Base-by-base conservation (phyloP, 2,888 invertebrate genomes). In the Myopa tessellatipennis region DNA sequence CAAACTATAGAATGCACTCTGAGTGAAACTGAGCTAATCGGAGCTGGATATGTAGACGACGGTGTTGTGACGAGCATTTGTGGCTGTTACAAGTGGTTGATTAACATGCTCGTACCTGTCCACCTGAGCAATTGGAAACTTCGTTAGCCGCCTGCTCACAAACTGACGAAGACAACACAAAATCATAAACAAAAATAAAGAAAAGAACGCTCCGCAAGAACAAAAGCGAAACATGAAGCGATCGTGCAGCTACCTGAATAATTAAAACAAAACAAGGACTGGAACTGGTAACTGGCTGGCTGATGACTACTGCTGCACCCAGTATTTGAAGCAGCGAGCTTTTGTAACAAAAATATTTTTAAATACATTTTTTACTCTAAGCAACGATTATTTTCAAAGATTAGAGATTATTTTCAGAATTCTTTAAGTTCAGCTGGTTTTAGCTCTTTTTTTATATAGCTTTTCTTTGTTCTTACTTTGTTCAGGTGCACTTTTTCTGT, bases 221-320 rank as follows among this genome's bases (percentile, higher is more conserved):
- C 38, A 38, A 65, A 38, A 65, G 65, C 65, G 65, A 65, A 65
- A 61, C 61, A 5, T 61, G 61, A 61, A 65, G 16, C 65, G 36
- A 38, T 38, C 65, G 36, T 26, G 61, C 10, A n/a, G 8, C 61
- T 10, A 61, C 3, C 65, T 38, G 36, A 36, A 65, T 7, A 65
- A 65, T 6, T 0, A 65, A 36, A 14, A 38, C 34, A 55, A 10
- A 45, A 8, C 45, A 10, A 45, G 10, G 3, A 55, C 55, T 55
- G 55, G 50, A 50, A 50, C 14, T 50, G 50, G 50, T 50, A 50
- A 50, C 50, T 50, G 50, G 50, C 50, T 50, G 14, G 26, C 26
- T 26, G 26, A 26, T 1, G 26, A 26, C 26, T 26, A 26, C 50
- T 14, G 55, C 55, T n/a, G 45, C 55, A 55, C 16, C 55, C 55